Evolutionary conservation across 2,888 invertebrate genomes (phyloP), one percentile per base, ranked within the genome.

Genomic region (Caenorhabditis becei): DNA sequence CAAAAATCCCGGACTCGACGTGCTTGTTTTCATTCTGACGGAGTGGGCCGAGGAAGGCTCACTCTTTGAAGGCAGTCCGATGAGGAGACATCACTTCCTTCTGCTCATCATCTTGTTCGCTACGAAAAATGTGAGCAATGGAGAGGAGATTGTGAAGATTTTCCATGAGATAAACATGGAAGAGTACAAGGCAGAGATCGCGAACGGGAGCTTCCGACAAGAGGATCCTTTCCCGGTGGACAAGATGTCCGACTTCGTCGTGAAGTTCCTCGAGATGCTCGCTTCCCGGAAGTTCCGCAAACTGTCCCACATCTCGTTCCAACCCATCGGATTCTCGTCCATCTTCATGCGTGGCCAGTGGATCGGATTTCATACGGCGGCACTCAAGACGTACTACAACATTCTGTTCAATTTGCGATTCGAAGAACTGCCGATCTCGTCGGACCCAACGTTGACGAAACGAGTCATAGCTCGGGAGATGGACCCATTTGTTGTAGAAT

Each of bases 371-470:
- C 75, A 75, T 35, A 20, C n/a, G 44, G 56, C 80, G 0, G 70
- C 77, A 10, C 44, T 69, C 28, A 75, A 77, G 49, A 82, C 83
- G 1, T 85, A 80, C 54, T 82, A 82, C 74, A 83, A 82, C 32
- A 65, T 83, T 18, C 47, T 83, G 28, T 82, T 83, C 70, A 83
- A 82, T 28, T 49, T 83, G 11, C 67, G 83, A 44, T 79, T 85
- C 51, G 85, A 85, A n/a, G 85, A 85, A 37, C 67, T 85, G 5
- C 83, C 82, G 1, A 47, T 81, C 8, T 74, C 79, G 1, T 61
- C 78, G 0, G 80, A 83, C 41, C 54, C 53, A 24, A 16, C 16
- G 11, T 67, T 37, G n/a, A 65, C 70, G 8, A 1, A 1, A 0
- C 14, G 20, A 16, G 20, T 37, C 0, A 54, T 59, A 28, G 47